These are phyloP conservation scores for Nephrotoma appendiculata DNA, from an alignment of 2,888 invertebrate species.

Conservation along the genomic window DNA sequence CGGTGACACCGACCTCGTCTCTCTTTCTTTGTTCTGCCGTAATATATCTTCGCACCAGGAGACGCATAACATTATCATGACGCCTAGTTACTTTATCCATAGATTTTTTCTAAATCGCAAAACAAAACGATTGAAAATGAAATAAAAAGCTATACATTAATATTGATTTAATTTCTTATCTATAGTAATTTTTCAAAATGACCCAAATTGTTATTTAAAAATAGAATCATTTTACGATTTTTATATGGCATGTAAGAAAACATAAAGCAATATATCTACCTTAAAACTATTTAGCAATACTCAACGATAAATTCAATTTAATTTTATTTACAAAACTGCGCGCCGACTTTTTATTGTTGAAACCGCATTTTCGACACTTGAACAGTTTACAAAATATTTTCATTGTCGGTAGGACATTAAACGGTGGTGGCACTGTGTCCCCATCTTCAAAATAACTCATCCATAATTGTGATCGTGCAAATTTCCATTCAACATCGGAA, in stretches of 20 bases:
- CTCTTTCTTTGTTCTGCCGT: constrained; percentile 76
- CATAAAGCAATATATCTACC: background rate
- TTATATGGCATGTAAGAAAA: background rate
- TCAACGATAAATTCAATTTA: background rate
- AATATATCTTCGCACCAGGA: constrained; percentile 80
- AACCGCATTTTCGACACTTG: constrained; percentile 30
- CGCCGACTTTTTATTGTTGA: constrained; percentile 31
- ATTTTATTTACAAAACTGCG: background rate
- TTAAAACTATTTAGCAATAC: background rate
- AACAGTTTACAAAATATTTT: constrained; percentile 47
- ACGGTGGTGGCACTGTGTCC: constrained; percentile 85
- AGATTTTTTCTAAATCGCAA: constrained; percentile 45
- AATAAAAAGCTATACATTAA: background rate
- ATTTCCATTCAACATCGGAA: constrained; percentile 95
- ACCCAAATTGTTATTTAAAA: background rate
- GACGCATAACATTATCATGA: constrained; percentile 74
- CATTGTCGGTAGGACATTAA: constrained; percentile 82
- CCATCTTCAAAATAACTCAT: constrained; percentile 93
- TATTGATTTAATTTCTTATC: background rate
- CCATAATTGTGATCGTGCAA: constrained; percentile 90
- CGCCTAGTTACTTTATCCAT: constrained; percentile 53
- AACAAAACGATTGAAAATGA: background rate
- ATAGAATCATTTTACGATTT: background rate
- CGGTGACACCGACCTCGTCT: constrained; percentile 84
- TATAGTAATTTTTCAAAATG: background rate